phyloP scores from a whole-genome alignment of 2,888 invertebrate species.

The Athrips mouffetella region DNA sequence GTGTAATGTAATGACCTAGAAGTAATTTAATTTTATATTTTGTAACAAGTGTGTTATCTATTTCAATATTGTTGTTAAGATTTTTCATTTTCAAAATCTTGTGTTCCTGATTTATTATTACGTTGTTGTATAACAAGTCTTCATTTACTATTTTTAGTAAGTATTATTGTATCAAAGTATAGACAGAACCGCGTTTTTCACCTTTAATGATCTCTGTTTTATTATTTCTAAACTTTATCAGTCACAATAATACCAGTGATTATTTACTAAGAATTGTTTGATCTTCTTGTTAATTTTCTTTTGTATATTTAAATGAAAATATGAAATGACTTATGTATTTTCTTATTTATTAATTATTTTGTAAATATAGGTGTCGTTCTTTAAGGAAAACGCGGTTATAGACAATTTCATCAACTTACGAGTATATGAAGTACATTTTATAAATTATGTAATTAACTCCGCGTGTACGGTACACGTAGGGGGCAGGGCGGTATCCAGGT shows the following conservation, averaged over 20 bases:
- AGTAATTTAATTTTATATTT: too few relatives aligned
- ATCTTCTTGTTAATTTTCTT: too few relatives aligned
- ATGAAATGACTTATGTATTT: not conserved
- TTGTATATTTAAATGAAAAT: not conserved
- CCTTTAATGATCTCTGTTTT: too few relatives aligned
- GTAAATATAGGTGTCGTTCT: not conserved
- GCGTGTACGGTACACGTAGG: constrained; percentile 37
- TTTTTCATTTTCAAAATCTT: constrained; percentile 24
- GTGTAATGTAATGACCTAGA: too few relatives aligned
- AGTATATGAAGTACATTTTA: constrained; percentile 13
- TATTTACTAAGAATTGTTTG: too few relatives aligned
- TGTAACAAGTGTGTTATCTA: constrained; percentile 9
- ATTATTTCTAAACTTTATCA: too few relatives aligned
- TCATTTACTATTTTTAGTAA: constrained; percentile 5
- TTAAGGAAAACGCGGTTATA: constrained; percentile 13
- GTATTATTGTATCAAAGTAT: constrained; percentile 1
- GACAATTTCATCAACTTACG: not conserved
- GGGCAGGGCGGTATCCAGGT: constrained; percentile 44
- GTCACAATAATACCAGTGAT: too few relatives aligned
- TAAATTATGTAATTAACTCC: constrained; percentile 6
- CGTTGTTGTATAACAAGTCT: constrained; percentile 17
- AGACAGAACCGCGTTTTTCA: constrained; percentile 4
- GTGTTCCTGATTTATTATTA: constrained; percentile 32
- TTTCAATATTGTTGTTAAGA: constrained; percentile 24
- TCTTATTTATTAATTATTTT: not conserved